Evolutionary conservation across 2,888 invertebrate species (phyloP).

Genomic region (Kryphioiulus occultus): DNA sequence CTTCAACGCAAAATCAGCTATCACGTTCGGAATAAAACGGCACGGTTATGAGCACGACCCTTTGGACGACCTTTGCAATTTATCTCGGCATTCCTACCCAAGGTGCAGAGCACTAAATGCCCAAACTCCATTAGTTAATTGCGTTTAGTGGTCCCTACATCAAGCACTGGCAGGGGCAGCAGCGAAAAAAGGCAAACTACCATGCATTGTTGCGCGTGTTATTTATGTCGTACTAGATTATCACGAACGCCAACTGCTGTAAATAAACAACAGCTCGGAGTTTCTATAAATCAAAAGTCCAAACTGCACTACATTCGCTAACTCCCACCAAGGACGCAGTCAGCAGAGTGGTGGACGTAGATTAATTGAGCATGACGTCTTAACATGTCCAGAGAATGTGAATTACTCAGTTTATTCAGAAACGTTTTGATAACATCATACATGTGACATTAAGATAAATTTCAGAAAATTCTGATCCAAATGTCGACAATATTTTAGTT

Average conservation of each 20-base stretch:
- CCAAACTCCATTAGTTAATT: background rate
- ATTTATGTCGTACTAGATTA: background rate
- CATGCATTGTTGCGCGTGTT: background rate
- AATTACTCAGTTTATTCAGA: no score
- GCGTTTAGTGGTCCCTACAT: background rate
- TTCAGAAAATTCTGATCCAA: no score
- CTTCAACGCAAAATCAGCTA: background rate
- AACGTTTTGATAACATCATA: no score
- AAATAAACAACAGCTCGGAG: background rate
- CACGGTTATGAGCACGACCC: background rate
- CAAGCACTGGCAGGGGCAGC: background rate
- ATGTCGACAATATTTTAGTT: no score
- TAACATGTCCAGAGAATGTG: no score
- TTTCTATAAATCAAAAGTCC: background rate
- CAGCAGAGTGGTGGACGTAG: background rate
- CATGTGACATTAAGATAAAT: no score
- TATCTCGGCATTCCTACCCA: background rate
- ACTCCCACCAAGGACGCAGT: background rate
- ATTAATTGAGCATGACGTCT: no score
- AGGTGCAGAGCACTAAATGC: background rate
- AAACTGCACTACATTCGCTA: background rate
- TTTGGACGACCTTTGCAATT: background rate
- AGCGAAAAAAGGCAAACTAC: background rate
- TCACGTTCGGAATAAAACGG: background rate
- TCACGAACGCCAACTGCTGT: background rate